Base-by-base conservation (phyloP, 64 coral and sea anemone genomes). In the Anthopleura sola region DNA sequence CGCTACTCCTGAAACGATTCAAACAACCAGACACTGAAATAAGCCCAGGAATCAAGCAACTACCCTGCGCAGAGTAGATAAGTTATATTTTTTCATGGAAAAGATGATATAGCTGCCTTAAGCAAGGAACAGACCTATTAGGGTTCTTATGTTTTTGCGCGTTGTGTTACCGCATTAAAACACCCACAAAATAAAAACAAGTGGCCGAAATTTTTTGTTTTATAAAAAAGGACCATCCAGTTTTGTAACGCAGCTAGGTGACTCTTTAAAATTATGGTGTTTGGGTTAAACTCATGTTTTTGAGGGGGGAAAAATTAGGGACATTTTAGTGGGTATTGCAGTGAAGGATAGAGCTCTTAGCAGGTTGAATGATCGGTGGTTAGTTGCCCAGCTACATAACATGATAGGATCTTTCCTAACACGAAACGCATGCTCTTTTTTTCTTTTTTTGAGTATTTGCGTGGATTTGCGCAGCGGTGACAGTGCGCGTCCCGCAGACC, bases 171-270 rank as follows among this genome's bases (percentile, higher is more conserved):
- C 15, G 19, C 39, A 11, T 71, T 48, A 24, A 38, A 79, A 79
- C 76, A 79, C 76, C 76, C 76, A 46, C 76, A 34, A 71, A 71
- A 71, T 37, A 71, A 8, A 71, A 71, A 71, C 66, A 71, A 71
- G 31, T 71, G 66, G n/a, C 21, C 0, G 28, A 28, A 36, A 34
- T 71, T 23, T 32, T 71, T 71, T 71, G 66, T 71, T 71, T 20
- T 6, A 26, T 8, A 62, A 20, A 6, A 3, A 62, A 62, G 58
- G 58, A 62, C 57, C 0, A 62, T n/a, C n/a, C n/a, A n/a, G n/a
- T 24, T 62, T 24, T 62, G 20, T 20, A 62, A 62, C 13, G 24
- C 58, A 24, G 11, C 14, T 53, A 12, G 13, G 50, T 53, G 50
- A 32, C 29, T 11, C 26, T 16, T 31, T 34, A 15, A 71, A 31